Evolutionary conservation across 2,113 vertebrate genomes (phyloP), one percentile per base, ranked within the genome.

Genomic region (Anser cygnoides): DNA sequence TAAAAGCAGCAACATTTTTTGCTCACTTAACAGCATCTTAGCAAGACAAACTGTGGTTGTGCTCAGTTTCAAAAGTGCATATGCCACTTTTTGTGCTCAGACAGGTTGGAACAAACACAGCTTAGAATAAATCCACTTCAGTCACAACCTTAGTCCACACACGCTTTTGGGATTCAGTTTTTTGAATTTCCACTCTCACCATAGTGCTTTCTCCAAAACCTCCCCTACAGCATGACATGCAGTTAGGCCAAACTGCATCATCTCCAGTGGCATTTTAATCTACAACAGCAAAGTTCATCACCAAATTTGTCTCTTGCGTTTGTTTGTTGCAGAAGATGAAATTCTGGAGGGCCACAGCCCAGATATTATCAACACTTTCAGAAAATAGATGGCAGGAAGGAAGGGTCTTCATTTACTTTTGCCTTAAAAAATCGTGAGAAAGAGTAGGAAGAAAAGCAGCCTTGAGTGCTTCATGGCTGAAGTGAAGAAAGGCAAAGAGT

Each of bases 111-210:
- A 74, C 72, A 84, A 90, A 86, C 43, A 52, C 0, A 22, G 52
- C 65, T 52, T 50, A n/a, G 80, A 90, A 90, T 35, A 92, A 80
- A 76, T 19, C 70, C 3, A 1, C 49, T 44, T 44, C 29, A 89
- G 87, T 6, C 78, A 55, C 35, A 58, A 91, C 49, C 29, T 19
- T 1, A 0, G 29, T 20, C 29, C 62, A 15, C 0, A 0, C 75
- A 57, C 66, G 44, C 67, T 79, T 23, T 37, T 5, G 35, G 54
- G 49, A 31, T 17, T 43, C 35, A 21, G 59, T 6, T n/a, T 44
- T 78, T 43, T 23, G n/a, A 65, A 87, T 39, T 14, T n/a, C 49
- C 52, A 37, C 80, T n/a, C 35, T 41, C 31, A 17, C 16, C 2
- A 2, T 5, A 41, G 23, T 0, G 11, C 35, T 15, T 61, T 25